phyloP scores from a whole-genome alignment of 2,888 invertebrate genomes.

The Eristalis tenax region DNA sequence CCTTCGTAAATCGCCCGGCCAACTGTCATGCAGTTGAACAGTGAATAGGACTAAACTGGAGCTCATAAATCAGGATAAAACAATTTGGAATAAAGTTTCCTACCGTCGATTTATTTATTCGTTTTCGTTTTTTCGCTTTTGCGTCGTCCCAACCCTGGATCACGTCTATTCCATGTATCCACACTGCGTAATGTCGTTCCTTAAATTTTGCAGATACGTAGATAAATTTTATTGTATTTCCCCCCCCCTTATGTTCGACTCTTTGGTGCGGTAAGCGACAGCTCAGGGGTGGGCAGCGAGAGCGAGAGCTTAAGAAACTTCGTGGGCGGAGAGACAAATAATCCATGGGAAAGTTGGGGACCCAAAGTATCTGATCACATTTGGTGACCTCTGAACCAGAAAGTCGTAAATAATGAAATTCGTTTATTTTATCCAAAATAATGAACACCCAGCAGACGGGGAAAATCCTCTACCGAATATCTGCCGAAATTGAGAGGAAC shows the following conservation, averaged over 20 bases:
- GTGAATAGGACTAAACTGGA: slow-evolving; percentile 60
- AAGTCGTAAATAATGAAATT: slow-evolving; percentile 79
- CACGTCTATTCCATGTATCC: slow-evolving; percentile 4
- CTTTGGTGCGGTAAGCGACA: slow-evolving; percentile 17
- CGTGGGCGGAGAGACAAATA: slow-evolving; percentile 1
- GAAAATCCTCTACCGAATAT: slow-evolving; percentile 12
- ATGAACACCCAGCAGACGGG: slow-evolving; percentile 52
- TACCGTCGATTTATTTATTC: slow-evolving; percentile 37
- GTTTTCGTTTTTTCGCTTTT: not conserved
- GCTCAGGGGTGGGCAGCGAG: not conserved
- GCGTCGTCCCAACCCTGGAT: not conserved
- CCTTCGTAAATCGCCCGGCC: slow-evolving; percentile 63
- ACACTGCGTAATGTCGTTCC: slow-evolving; percentile 47
- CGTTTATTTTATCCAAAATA: slow-evolving; percentile 71
- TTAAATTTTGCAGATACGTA: slow-evolving; percentile 53
- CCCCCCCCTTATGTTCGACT: slow-evolving; percentile 6
- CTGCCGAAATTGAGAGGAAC: not conserved
- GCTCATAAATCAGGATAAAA: slow-evolving; percentile 72
- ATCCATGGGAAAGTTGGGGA: slow-evolving; percentile 50
- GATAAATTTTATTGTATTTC: slow-evolving; percentile 55
- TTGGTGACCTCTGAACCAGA: slow-evolving; percentile 78
- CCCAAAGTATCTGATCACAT: slow-evolving; percentile 65
- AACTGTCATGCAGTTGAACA: slow-evolving; percentile 65
- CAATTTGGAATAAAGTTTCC: slow-evolving; percentile 69
- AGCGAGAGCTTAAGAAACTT: slow-evolving; percentile 31